Base-by-base conservation (phyloP, 2,888 invertebrate genomes). In the Lasioglossum calceatum region DNA sequence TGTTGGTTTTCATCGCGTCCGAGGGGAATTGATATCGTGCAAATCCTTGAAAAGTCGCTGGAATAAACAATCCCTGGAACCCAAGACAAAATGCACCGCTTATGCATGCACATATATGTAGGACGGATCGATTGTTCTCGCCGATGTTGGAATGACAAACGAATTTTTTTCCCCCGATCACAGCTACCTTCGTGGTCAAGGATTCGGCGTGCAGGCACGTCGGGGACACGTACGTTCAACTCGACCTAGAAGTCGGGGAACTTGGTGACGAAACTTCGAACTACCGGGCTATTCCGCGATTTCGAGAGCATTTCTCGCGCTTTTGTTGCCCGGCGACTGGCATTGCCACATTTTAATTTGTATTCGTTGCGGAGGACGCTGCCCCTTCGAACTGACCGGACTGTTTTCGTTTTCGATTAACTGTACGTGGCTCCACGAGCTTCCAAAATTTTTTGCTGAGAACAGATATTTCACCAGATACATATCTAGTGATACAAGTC, bases 261-360 rank as follows among this genome's bases (percentile, higher is more conserved):
- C 83, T n/a, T n/a, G n/a, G 84, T 74, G 84, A 84, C 39, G 67
- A 58, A 70, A 83, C 77, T 74, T 36, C 14, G 14, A 47, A 74
- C 39, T 7, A 5, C 12, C 1, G 2, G 1, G 7, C 10, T 10
- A 77, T 76, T 42, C 76, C 44, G 36, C 32, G n/a, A 42, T 23
- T 73, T 47, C 54, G 2, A 23, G 36, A 32, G 23, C 44, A 1
- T 64, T 64, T 42, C 42, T 23, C 32, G 12, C 8, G 16, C 61
- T 27, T 61, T 61, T 61, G 61, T 61, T 27, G 27, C 27, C 27
- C 0, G 27, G 27, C 27, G 61, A 61, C n/a, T 8, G 58, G 14
- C 19, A 23, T 42, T 42, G 54, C 27, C 71, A 32, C 42, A 42
- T 58, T 72, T 71, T 58, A 10, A 71, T 77, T 54, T 71, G 32